Base-by-base conservation (phyloP, 1,140 invertebrate species). In the Scylla paramamosain region DNA sequence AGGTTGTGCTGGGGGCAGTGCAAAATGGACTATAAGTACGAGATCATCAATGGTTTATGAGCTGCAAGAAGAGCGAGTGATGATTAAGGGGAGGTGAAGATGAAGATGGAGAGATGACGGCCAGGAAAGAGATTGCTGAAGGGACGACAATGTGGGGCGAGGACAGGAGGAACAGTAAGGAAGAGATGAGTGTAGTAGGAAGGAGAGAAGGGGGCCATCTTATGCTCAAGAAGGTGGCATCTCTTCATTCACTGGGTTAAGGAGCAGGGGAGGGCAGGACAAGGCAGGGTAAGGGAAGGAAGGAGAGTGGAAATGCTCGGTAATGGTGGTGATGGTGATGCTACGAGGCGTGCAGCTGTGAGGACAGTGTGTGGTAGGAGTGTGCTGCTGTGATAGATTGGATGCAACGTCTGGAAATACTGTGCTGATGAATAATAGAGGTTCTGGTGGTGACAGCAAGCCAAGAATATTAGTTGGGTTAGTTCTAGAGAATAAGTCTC, bases 1-100 rank as follows among this genome's bases (percentile, higher is more conserved):
- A 77, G 67, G 25, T 25, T 20, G 67, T 77, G 67, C 67, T n/a
- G 67, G 67, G 67, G 67, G 16, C 67, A n/a, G 67, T 77, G 67
- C 10, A 77, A 20, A 77, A 77, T 77, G n/a, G 67, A 77, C 12
- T 25, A 7, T 77, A 77, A 77, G 25, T 77, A n/a, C 8, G 25
- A n/a, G 67, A 77, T 77, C 67, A 77, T 25, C 67, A 77, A n/a
- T 77, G n/a, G 67, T 77, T 77, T 77, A 77, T 77, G 67, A 77
- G 67, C 67, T 46, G 86, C 32, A 32, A 46, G 86, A 88, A 8
- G 86, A 88, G 86, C 32, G 86, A 31, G 31, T 20, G 86, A 46
- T 88, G 86, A 88, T 39, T 7, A 46, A 88, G 67, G 67, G 67
- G 67, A 77, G 67, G 67, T 25, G 67, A 77, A 77, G 67, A 77